A percentile compares a stretch with the other conserved stretches of the same genome.
Conservation (phyloP, 2,113 vertebrate species). For the Erythrocercus mccallii region DNA sequence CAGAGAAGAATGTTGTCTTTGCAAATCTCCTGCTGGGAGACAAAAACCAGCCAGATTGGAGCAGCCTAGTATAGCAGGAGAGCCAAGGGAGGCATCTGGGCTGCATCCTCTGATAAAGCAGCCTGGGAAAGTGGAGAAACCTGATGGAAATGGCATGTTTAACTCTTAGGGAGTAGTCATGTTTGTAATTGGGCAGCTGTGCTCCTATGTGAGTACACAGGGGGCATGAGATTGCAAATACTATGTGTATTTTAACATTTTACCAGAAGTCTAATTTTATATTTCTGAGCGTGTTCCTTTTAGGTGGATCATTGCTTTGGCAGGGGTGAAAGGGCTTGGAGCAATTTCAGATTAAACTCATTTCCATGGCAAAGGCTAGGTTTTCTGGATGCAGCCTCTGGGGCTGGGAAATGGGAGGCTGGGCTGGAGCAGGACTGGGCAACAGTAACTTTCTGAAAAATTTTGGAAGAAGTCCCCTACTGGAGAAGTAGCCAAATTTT, state of each 20-base stretch:
- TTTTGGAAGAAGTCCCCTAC: background rate
- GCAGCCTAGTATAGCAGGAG: background rate
- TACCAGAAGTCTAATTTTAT: background rate
- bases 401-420: background rate
- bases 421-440: background rate
- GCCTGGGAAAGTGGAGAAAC: background rate
- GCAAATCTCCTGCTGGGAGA: background rate
- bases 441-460: background rate
- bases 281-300: background rate
- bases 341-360: background rate
- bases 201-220: background rate
- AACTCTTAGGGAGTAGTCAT: background rate
- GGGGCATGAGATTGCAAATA: background rate
- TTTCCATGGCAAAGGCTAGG: background rate
- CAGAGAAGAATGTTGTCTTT: background rate
- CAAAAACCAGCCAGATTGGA: background rate
- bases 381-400: background rate
- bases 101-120: background rate
- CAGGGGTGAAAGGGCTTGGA: background rate
- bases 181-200: background rate
- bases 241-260: background rate
- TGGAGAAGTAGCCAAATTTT: background rate
- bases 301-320: background rate
- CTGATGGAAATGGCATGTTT: background rate
- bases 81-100: background rate